Evolutionary conservation across 1,140 invertebrate genomes (phyloP).

Genomic region (Oedothorax gibbosus): DNA sequence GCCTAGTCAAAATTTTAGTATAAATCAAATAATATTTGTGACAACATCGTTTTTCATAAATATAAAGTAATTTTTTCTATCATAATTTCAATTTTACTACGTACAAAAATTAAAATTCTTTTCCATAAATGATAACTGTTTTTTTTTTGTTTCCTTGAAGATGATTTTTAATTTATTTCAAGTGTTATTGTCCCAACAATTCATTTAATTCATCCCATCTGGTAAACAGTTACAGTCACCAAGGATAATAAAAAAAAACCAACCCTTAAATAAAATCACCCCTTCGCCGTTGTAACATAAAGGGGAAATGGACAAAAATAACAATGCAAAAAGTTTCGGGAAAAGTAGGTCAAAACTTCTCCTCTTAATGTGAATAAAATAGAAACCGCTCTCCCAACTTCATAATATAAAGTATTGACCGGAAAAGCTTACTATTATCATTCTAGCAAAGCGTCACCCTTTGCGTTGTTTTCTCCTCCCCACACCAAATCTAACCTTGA

Average conservation of each 20-base stretch:
- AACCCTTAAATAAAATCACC: background rate
- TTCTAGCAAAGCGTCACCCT: slow-evolving; percentile 48
- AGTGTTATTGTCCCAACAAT: too few species aligned
- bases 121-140: too few species aligned
- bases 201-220: too few species aligned
- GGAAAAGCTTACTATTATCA: slow-evolving; percentile 44
- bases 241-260: background rate
- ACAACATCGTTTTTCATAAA: too few species aligned
- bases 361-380: slow-evolving; percentile 55
- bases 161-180: too few species aligned
- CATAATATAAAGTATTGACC: slow-evolving; percentile 58
- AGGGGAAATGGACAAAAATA: slow-evolving; percentile 46
- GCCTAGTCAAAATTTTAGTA: too few species aligned
- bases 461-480: slow-evolving; percentile 34
- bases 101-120: too few species aligned
- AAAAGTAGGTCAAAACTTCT: slow-evolving; percentile 54
- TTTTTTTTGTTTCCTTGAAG: too few species aligned
- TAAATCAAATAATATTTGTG: too few species aligned
- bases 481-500: slow-evolving; percentile 44
- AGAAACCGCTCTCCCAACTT: slow-evolving; percentile 27
- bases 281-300: slow-evolving; percentile 34
- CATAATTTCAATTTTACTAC: too few species aligned
- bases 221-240: background rate
- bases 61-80: too few species aligned
- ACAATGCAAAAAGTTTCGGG: slow-evolving; percentile 20